These are phyloP conservation scores for Cebus imitator DNA, from an alignment of 2,113 vertebrate genomes.

Conservation along the genomic window DNA sequence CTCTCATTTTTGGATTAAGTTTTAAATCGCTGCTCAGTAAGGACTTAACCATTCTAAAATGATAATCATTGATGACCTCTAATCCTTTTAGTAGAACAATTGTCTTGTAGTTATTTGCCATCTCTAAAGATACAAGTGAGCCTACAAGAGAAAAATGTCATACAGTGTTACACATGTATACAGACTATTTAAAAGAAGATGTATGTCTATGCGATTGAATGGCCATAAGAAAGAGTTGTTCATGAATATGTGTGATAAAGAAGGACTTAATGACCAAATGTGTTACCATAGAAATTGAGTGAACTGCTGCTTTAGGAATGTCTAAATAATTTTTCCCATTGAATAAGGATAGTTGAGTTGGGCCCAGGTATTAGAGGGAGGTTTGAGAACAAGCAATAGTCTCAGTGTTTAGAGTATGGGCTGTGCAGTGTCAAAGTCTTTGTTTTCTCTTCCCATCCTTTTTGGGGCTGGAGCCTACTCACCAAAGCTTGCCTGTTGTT, in stretches of 20 bases:
- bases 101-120: neutral
- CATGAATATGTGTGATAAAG: neutral
- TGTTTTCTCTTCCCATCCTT: no score
- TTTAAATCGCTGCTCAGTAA: neutral
- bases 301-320: neutral
- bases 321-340: neutral
- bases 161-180: neutral
- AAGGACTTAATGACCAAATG: neutral
- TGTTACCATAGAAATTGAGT: neutral
- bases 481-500: neutral
- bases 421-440: neutral
- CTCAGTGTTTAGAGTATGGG: neutral
- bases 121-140: neutral
- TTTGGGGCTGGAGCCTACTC: fast-evolving
- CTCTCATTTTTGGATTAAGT: neutral
- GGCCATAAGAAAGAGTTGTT: no score
- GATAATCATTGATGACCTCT: fast-evolving
- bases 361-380: neutral
- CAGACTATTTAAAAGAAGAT: neutral
- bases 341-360: neutral
- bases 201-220: neutral
- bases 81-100: slow-evolving; percentile 30
- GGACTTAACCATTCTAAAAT: neutral
- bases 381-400: neutral
- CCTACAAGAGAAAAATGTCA: neutral